Base-by-base conservation (phyloP, 2,888 invertebrate genomes). In the Cistogaster globosa region DNA sequence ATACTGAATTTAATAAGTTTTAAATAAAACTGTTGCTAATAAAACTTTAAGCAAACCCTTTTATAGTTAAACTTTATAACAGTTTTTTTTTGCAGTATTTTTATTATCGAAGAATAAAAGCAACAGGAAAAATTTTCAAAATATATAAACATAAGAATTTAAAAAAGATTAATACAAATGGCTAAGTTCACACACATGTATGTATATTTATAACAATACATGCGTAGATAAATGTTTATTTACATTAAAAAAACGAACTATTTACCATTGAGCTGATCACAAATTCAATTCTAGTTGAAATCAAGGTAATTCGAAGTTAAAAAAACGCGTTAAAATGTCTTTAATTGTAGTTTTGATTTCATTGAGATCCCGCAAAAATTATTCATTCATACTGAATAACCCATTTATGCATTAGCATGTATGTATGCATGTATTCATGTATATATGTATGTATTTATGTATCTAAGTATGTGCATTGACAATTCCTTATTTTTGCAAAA, bases 241-340 rank as follows among this genome's bases (percentile, higher is more conserved):
- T 18, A 22, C 42, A 38, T 63, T 26, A 26, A 26, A 26, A 45
- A 42, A 38, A 71, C n/a, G 36, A 36, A 57, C 38, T 60, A 75
- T 65, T 76, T 76, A 67, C 69, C 71, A 55, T 76, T 68, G 72
- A 84, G 74, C 55, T 81, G 62, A 65, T 81, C 81, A 81, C 77
- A 77, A 81, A 81, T 84, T 84, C 77, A 84, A 45, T 81, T 84
- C 77, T 84, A 48, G 81, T 81, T 69, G n/a, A 71, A 63, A 77
- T 69, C 74, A 85, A 82, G 82, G 81, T 69, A 65, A 82, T 67
- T 76, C 45, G 20, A 77, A 67, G 16, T 67, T 58, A 22, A 72
- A 77, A n/a, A 62, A 68, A 79, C 75, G 76, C 36, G 26, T 55
- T 60, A 38, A 42, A 75, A 75, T 58, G 48, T 58, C 26, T 26